phyloP scores from a whole-genome alignment of 2,888 invertebrate genomes.

The Pristionchus arcanus region DNA sequence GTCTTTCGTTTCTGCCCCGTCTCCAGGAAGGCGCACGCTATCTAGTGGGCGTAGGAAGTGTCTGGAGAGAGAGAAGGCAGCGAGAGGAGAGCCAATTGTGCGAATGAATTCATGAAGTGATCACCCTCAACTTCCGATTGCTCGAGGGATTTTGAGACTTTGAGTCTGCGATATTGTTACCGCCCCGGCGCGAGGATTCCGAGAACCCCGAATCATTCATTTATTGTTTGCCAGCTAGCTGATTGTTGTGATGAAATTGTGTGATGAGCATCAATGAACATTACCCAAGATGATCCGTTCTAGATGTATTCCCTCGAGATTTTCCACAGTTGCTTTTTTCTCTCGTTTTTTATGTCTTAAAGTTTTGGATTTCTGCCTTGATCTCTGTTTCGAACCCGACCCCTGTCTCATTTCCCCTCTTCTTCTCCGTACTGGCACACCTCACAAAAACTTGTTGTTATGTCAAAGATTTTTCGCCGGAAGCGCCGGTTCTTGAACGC shows the following conservation, averaged over 20 bases:
- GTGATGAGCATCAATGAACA: neutral
- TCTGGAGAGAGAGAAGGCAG: conserved; percentile 7
- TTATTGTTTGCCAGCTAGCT: neutral
- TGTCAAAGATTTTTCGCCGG: neutral
- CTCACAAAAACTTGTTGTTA: conserved; percentile 39
- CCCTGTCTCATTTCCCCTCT: neutral
- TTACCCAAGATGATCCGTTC: neutral
- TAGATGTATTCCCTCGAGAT: neutral
- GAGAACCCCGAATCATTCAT: neutral
- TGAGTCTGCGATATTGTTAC: neutral
- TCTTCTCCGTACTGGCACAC: conserved; percentile 12
- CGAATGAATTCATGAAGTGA: neutral
- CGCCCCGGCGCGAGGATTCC: neutral
- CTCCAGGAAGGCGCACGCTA: neutral
- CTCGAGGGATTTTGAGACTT: neutral
- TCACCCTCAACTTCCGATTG: conserved; percentile 19
- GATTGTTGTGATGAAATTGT: neutral
- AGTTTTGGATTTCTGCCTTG: neutral
- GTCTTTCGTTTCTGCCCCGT: neutral
- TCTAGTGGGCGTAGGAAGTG: conserved; percentile 10
- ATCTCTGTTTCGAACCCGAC: conserved; percentile 33
- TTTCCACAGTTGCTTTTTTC: neutral
- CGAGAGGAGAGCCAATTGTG: neutral
- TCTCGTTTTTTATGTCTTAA: neutral
- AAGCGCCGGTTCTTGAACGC: neutral